A percentile compares a stretch with the other conserved stretches of the same genome.
These are phyloP conservation scores for Butorides virescens DNA, from an alignment of 2,113 vertebrate species.

Conservation along the genomic window DNA sequence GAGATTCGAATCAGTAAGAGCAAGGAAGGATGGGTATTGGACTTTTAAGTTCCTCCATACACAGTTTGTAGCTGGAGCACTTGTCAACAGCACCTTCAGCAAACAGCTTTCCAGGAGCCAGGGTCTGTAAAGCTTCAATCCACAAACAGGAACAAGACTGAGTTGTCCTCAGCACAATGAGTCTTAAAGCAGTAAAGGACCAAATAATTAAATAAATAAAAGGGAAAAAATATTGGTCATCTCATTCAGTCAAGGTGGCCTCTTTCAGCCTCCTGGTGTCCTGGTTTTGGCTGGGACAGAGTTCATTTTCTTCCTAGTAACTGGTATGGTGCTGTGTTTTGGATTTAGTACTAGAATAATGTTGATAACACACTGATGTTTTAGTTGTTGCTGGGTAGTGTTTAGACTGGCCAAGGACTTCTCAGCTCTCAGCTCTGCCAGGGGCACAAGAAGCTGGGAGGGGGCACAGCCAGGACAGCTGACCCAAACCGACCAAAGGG, in stretches of 20 bases:
- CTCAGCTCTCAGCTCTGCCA: no score
- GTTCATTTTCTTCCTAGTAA: no score
- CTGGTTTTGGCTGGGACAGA: no score
- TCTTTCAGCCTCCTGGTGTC: not conserved
- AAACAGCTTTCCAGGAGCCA: not conserved
- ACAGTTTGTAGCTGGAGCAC: not conserved
- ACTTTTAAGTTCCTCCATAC: not conserved
- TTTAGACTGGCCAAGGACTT: no score
- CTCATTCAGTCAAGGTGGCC: not conserved
- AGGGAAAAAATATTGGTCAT: not conserved
- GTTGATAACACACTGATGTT: no score
- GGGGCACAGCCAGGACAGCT: no score
- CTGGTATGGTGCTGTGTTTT: no score
- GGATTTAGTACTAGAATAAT: no score
- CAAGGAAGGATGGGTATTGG: not conserved
- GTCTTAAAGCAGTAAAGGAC: conserved; percentile 25
- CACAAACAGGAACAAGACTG: not conserved
- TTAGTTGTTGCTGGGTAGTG: no score
- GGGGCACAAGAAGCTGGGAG: no score
- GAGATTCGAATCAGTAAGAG: not conserved
- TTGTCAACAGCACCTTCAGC: not conserved
- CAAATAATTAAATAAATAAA: not conserved
- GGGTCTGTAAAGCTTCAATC: not conserved
- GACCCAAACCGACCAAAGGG: no score
- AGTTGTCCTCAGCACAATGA: not conserved